These are phyloP conservation scores for Gnathonemus longibarbis DNA, from an alignment of 2,113 vertebrate genomes.

Conservation along the genomic window DNA sequence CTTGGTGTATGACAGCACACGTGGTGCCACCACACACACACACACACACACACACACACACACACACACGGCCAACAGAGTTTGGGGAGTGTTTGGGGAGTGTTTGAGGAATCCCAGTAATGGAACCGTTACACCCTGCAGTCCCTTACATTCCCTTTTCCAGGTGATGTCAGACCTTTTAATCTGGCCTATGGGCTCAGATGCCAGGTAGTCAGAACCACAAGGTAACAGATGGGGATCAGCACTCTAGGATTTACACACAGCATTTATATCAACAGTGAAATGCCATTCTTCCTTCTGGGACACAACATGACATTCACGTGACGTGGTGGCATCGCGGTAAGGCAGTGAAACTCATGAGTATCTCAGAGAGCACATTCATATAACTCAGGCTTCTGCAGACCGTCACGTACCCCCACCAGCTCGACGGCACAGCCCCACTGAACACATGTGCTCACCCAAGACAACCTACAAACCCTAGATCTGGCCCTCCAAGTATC, in stretches of 20 bases:
- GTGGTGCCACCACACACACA: background rate
- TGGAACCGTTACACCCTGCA: slow-evolving; percentile 8
- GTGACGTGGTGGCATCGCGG: background rate
- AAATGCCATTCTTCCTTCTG: background rate
- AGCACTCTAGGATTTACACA: background rate
- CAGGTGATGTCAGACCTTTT: background rate
- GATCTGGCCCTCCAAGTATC: slow-evolving; percentile 36
- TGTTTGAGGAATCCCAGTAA: background rate
- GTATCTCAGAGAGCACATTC: background rate
- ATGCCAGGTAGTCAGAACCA: background rate
- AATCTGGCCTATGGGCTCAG: background rate
- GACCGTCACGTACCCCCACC: background rate
- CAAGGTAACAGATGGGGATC: background rate
- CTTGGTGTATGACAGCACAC: background rate
- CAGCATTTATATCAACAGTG: background rate
- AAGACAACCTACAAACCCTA: slow-evolving; percentile 17
- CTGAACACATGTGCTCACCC: background rate
- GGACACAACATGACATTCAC: background rate
- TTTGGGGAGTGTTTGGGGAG: background rate
- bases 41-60: background rate
- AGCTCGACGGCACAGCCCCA: background rate
- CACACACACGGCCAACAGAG: background rate
- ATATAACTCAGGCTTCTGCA: background rate
- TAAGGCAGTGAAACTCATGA: background rate
- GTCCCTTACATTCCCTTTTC: slow-evolving; percentile 23